These are phyloP conservation scores for Pipistrellus pygmaeus DNA, from an alignment of 2,797 vertebrate genomes.

Conservation along the genomic window DNA sequence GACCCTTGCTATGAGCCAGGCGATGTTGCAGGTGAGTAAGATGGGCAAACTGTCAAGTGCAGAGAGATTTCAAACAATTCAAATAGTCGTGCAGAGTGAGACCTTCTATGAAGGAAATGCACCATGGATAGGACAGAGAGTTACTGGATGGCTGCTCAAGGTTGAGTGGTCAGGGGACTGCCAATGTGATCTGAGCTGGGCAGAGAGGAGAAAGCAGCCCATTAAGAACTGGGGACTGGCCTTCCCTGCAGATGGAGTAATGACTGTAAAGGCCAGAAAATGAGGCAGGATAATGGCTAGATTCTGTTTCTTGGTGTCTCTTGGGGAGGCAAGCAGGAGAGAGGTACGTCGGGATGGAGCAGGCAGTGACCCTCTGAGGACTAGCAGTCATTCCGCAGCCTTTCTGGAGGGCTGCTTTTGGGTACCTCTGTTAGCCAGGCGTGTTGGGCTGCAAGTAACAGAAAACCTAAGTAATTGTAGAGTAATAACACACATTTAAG, in stretches of 20 bases:
- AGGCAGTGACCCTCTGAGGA: not conserved
- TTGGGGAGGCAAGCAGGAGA: not conserved
- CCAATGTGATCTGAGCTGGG: not conserved
- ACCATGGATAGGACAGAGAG: not conserved
- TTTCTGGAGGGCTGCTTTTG: not conserved
- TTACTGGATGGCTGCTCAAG: not conserved
- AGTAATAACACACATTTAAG: not conserved
- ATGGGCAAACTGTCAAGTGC: not conserved
- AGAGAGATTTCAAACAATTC: not conserved
- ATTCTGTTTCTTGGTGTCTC: not conserved
- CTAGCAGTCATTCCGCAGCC: not conserved
- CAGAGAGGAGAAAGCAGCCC: slow-evolving; percentile 2
- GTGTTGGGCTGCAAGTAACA: not conserved
- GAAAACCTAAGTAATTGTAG: not conserved
- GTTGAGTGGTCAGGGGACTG: not conserved
- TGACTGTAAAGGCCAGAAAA: not conserved
- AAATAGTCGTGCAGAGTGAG: not conserved
- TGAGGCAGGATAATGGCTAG: not conserved
- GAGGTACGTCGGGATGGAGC: no score
- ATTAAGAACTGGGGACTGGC: not conserved
- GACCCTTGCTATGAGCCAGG: not conserved
- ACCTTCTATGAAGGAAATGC: not conserved
- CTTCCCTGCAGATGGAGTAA: not conserved
- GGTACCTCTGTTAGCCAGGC: not conserved
- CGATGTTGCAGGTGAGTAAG: not conserved